Percentiles rank a stretch among this genome's conserved stretches.
These are phyloP conservation scores for Bellardia bayeri DNA, from an alignment of 2,888 invertebrate species.

Conservation along the genomic window DNA sequence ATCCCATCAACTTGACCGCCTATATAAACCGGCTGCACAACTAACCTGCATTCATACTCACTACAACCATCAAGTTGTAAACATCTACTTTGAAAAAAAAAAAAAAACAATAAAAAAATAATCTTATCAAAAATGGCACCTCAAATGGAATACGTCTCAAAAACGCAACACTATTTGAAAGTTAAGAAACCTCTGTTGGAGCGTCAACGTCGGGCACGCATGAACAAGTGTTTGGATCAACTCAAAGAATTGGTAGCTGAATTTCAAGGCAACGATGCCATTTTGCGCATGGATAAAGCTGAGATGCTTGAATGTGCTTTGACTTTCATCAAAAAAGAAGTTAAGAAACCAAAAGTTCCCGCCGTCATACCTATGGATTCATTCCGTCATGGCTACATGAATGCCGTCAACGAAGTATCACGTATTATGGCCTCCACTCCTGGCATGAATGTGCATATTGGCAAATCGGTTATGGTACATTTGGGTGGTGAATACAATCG, in stretches of 20 bases:
- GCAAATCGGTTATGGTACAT: conserved; percentile 95
- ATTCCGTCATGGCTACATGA: conserved; percentile 94
- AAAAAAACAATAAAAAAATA: conserved; percentile 4
- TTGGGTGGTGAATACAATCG: conserved; percentile 91
- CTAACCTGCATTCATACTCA: conserved; percentile 70
- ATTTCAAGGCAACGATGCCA: conserved; percentile 93
- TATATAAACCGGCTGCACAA: conserved; percentile 71
- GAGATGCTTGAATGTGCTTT: conserved; percentile 95
- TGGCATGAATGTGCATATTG: conserved; percentile 92
- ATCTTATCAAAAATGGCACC: conserved; percentile 68
- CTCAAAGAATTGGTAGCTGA: conserved; percentile 93
- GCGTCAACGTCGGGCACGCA: conserved; percentile 93
- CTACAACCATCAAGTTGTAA: conserved; percentile 53
- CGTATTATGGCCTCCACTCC: conserved; percentile 93
- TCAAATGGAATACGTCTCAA: conserved; percentile 85
- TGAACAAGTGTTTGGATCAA: conserved; percentile 95
- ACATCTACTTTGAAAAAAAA: conserved; percentile 11
- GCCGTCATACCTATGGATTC: conserved; percentile 87
- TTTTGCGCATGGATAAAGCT: conserved; percentile 94
- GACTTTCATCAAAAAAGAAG: conserved; percentile 89
- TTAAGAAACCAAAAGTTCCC: conserved; percentile 85
- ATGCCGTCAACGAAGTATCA: conserved; percentile 95
- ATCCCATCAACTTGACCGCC: conserved; percentile 42
- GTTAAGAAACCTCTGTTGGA: conserved; percentile 97
- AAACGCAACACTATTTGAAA: conserved; percentile 96